Evolutionary conservation across 2,113 vertebrate genomes (phyloP).

Genomic region (Podarcis raffonei): DNA sequence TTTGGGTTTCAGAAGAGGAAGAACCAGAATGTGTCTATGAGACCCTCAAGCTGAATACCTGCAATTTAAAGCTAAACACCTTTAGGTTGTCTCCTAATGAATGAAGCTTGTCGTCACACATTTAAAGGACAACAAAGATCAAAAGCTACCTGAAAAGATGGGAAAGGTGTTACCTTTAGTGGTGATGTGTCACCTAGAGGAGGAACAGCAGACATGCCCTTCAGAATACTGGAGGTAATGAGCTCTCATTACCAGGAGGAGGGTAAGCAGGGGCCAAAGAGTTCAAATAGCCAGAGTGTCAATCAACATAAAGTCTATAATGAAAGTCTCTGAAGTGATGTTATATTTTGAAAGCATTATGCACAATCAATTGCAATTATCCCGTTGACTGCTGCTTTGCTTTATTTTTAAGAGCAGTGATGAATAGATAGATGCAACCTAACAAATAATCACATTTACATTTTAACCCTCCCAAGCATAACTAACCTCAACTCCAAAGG

Average conservation of each 20-base stretch:
- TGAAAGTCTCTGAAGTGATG: not conserved
- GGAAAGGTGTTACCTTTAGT: not conserved
- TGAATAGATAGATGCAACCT: not conserved
- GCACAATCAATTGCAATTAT: slow-evolving; percentile 35
- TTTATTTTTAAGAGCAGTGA: slow-evolving; percentile 17
- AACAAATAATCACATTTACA: not conserved
- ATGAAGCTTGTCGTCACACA: fast-evolving
- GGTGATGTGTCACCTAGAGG: not conserved
- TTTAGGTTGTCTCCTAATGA: not conserved
- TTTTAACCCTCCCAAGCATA: not conserved
- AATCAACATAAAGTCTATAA: slow-evolving; percentile 17
- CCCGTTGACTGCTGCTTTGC: not conserved
- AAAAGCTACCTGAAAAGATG: not conserved
- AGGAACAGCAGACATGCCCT: slow-evolving; percentile 1
- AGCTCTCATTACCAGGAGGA: slow-evolving; percentile 21
- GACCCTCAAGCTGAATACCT: not conserved
- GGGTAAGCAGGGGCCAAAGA: not conserved
- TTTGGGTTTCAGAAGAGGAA: not conserved
- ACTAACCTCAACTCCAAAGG: too few relatives aligned
- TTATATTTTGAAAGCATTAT: slow-evolving; percentile 4
- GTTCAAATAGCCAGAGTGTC: not conserved
- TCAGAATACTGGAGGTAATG: not conserved
- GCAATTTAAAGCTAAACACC: not conserved
- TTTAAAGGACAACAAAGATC: not conserved
- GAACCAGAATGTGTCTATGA: not conserved